Evolutionary conservation across 2,888 invertebrate genomes (phyloP).

Genomic region (Copidosoma aretas): DNA sequence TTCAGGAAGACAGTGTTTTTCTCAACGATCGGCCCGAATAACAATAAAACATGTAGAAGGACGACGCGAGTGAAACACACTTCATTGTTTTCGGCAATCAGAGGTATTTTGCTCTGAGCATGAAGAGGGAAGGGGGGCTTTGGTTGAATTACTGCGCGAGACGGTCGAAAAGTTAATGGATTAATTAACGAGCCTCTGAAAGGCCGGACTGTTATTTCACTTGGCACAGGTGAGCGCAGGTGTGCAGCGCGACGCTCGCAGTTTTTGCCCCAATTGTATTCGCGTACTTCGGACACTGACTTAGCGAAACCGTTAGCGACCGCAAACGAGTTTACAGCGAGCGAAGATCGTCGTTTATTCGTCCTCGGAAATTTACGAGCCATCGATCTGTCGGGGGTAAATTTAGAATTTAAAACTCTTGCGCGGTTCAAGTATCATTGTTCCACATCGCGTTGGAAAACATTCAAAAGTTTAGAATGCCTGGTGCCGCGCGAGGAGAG

Average conservation of each 20-base stretch:
- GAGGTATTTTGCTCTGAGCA: too few species aligned
- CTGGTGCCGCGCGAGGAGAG: background rate
- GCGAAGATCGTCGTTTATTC: background rate
- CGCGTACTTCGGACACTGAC: background rate
- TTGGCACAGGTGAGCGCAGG: background rate
- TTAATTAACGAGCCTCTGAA: constrained; percentile 13
- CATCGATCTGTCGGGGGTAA: background rate
- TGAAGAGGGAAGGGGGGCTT: too few species aligned
- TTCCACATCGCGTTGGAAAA: background rate
- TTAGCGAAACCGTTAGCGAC: background rate
- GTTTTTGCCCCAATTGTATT: constrained; percentile 21
- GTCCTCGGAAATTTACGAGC: background rate
- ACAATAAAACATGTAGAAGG: too few species aligned
- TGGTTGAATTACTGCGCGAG: too few species aligned
- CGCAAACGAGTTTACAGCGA: background rate
- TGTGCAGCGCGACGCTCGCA: too few species aligned
- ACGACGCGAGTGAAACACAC: too few species aligned
- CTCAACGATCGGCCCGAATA: too few species aligned
- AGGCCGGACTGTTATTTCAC: constrained; percentile 19
- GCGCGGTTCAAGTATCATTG: background rate
- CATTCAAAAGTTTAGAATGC: background rate
- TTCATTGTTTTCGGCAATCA: too few species aligned
- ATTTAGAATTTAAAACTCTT: background rate
- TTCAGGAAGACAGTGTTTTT: too few species aligned
- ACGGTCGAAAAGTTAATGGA: constrained; percentile 9